Evolutionary conservation across 2,113 vertebrate species (phyloP), one percentile per base, ranked within the genome.

Genomic region (Nycticebus coucang): DNA sequence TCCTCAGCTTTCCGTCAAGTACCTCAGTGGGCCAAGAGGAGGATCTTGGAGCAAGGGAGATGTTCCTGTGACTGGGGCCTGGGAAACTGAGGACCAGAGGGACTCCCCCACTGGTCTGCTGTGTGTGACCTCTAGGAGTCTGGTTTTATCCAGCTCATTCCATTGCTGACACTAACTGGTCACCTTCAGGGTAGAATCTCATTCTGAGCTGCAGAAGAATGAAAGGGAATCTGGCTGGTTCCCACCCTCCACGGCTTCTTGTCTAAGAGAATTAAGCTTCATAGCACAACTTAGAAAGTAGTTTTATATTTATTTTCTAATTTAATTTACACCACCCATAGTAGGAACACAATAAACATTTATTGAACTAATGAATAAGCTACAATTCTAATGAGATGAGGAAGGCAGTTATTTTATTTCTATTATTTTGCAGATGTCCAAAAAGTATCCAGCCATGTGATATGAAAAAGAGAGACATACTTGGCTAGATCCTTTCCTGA

Each of bases 221-320:
- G 59, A 19, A 59, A 50, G 45, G 55, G 13, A 35, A 86, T 45
- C 9, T 64, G 83, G 9, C 45, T 22, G 45, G 30, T 55, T 60
- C 8, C 75, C 9, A 15, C 26, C 19, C 72, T 69, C 83, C 55
- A n/a, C 26, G 71, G 28, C 37, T 68, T 77, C 55, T 79, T 64
- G 4, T n/a, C 84, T 57, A 75, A 78, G 94, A 74, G 30, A 75
- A 69, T 53, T 68, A 69, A 84, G 71, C 35, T 78, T 87, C 8
- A 12, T 55, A 84, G 41, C 30, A 59, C 15, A 69, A 95, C 77
- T 81, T 45, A 89, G 68, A 82, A 89, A 89, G 64, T 41, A 64
- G 9, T 82, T 96, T 94, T n/a, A 5, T 8, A n/a, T 89, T 62
- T 84, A 62, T 53, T 66, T 80, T 59, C 92, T 62, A 30, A 66